phyloP scores from a whole-genome alignment of 1,140 invertebrate genomes.

The Drosophila guanche region DNA sequence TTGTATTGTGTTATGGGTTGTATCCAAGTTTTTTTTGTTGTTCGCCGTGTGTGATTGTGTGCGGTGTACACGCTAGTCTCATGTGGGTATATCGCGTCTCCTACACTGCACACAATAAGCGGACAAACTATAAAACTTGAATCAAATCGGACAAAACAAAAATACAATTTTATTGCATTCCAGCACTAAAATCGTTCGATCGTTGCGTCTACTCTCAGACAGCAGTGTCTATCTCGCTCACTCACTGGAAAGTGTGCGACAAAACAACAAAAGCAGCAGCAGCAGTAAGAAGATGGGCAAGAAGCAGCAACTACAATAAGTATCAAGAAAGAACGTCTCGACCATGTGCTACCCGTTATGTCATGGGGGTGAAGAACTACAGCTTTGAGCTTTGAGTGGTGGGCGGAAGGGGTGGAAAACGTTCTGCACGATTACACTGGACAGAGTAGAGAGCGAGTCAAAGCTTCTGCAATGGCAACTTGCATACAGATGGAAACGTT shows the following conservation, averaged over 20 bases:
- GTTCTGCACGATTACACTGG: too few relatives aligned
- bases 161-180: conserved; percentile 80
- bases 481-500: too few relatives aligned
- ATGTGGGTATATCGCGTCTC: conserved; percentile 34
- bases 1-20: background rate
- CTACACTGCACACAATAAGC: conserved; percentile 73
- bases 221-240: conserved; percentile 1
- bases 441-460: too few relatives aligned
- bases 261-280: conserved; percentile 18
- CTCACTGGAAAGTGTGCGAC: conserved; percentile 40
- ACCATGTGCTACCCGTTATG: too few relatives aligned
- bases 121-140: conserved; percentile 80
- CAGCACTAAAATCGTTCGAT: conserved; percentile 80
- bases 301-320: conserved; percentile 2
- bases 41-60: conserved; percentile 1
- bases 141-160: conserved; percentile 82
- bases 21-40: conserved; percentile 15
- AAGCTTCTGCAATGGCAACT: too few relatives aligned
- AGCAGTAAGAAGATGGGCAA: conserved; percentile 4
- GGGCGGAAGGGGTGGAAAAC: too few relatives aligned
- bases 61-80: conserved; percentile 29
- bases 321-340: too few relatives aligned
- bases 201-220: conserved; percentile 52
- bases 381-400: too few relatives aligned
- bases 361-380: too few relatives aligned